Percentiles rank a stretch among this genome's conserved stretches.
phyloP scores from a whole-genome alignment of 2,797 vertebrate species.

The Synaphobranchus kaupii region DNA sequence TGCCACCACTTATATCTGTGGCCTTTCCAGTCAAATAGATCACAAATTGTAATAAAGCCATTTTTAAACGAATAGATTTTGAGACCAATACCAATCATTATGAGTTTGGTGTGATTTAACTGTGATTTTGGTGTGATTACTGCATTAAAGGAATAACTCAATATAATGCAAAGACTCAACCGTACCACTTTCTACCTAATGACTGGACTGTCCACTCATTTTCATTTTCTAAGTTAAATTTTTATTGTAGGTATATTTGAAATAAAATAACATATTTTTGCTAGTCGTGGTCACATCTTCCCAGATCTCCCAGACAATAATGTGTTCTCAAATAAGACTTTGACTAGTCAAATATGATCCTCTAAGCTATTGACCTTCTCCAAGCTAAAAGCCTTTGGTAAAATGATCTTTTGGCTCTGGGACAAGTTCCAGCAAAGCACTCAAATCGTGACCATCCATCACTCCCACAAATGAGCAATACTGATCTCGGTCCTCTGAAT shows the following conservation, averaged over 20 bases:
- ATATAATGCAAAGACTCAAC: background rate
- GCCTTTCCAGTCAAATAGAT: too few relatives aligned
- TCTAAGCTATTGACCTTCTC: conserved; percentile 28
- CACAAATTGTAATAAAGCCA: too few relatives aligned
- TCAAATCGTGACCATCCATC: conserved; percentile 41
- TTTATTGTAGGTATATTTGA: background rate
- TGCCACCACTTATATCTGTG: too few relatives aligned
- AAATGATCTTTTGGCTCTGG: conserved; percentile 58
- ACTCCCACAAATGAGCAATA: conserved; percentile 33
- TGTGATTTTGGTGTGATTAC: background rate
- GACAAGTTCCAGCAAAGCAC: conserved; percentile 59
- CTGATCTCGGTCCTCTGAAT: conserved; percentile 44
- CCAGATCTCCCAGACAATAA: conserved; percentile 12
- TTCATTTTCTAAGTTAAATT: background rate
- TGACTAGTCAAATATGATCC: conserved; percentile 18
- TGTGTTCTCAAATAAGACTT: conserved; percentile 25
- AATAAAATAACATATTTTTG: conserved; percentile 19
- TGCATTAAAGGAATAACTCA: background rate
- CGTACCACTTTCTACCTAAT: background rate
- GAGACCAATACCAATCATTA: background rate
- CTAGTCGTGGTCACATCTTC: background rate
- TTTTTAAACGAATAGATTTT: background rate
- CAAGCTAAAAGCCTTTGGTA: conserved; percentile 59
- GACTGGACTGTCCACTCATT: background rate
- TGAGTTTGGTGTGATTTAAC: background rate